These are phyloP conservation scores for Alloplasta piceator DNA, from an alignment of 2,888 invertebrate species.

Conservation along the genomic window DNA sequence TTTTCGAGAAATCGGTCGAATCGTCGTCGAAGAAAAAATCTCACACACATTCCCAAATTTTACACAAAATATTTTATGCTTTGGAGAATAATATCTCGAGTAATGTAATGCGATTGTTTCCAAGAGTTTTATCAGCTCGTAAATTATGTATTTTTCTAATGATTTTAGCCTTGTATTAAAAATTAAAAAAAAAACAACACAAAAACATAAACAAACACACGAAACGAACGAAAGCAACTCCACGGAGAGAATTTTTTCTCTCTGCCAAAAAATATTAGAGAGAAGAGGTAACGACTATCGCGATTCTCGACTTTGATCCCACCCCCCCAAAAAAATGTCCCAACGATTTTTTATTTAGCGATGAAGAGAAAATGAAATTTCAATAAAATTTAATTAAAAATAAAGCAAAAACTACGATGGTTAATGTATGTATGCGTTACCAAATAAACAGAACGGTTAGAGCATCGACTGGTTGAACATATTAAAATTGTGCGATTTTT, in stretches of 20 bases:
- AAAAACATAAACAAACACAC: constrained; percentile 10
- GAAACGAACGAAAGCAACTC: background rate
- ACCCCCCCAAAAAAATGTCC: constrained; percentile 43
- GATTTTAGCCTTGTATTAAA: constrained; percentile 74
- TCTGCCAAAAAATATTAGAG: constrained; percentile 1
- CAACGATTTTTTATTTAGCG: constrained; percentile 55
- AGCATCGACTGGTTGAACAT: constrained; percentile 69
- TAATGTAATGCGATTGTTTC: constrained; percentile 42
- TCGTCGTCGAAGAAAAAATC: constrained; percentile 18
- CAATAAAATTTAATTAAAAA: too few relatives aligned
- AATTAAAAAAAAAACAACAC: constrained; percentile 5
- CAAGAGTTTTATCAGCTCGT: constrained; percentile 68
- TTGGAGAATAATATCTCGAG: constrained; percentile 62
- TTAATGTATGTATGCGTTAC: constrained; percentile 81
- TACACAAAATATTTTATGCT: constrained; percentile 46
- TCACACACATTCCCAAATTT: constrained; percentile 28
- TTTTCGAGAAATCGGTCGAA: constrained; percentile 8
- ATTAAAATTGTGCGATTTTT: constrained; percentile 7
- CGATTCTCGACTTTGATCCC: constrained; percentile 9
- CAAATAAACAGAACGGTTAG: constrained; percentile 81
- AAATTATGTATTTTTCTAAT: constrained; percentile 82
- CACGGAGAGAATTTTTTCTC: background rate
- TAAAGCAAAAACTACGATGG: constrained; percentile 67
- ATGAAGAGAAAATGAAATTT: background rate
- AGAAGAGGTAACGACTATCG: background rate